Percentiles rank a stretch among this genome's conserved stretches.
Evolutionary conservation across 2,888 invertebrate genomes (phyloP).

Genomic region (Ophioninae sp.): DNA sequence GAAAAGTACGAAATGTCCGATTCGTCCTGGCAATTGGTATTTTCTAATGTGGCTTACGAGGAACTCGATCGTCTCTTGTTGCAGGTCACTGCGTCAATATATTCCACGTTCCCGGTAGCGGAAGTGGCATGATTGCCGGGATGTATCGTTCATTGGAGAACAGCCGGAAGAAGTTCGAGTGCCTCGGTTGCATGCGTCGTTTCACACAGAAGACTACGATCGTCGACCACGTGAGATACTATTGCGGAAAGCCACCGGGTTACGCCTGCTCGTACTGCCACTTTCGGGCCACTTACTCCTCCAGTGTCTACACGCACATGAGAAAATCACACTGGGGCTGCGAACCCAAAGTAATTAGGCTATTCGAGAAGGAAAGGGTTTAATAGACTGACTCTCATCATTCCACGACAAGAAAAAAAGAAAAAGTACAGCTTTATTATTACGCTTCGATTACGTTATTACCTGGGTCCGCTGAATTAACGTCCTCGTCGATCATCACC

Average conservation of each 20-base stretch:
- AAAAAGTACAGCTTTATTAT: conserved; percentile 10
- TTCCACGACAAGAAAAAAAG: conserved; percentile 14
- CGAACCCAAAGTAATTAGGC: conserved; percentile 55
- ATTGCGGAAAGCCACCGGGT: conserved; percentile 72
- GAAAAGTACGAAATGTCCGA: background rate
- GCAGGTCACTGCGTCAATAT: conserved; percentile 42
- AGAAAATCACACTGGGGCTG: conserved; percentile 60
- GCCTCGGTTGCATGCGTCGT: conserved; percentile 68
- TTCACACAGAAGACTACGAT: conserved; percentile 70
- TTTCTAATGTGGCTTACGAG: background rate
- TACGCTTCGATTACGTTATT: background rate
- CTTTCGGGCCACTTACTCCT: conserved; percentile 59
- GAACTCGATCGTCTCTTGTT: conserved; percentile 46
- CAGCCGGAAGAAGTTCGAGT: conserved; percentile 69
- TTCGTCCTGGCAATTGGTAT: background rate
- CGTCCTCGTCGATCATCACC: background rate
- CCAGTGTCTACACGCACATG: conserved; percentile 62
- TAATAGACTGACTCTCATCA: conserved; percentile 47
- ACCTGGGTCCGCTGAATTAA: background rate
- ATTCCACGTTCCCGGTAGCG: conserved; percentile 51
- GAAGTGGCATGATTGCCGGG: conserved; percentile 61
- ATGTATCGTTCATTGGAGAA: conserved; percentile 54
- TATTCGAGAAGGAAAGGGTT: conserved; percentile 58
- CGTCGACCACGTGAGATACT: conserved; percentile 72
- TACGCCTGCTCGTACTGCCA: conserved; percentile 68